Evolutionary conservation across 2,888 invertebrate species (phyloP).

Genomic region (Muschampia plurimacula): DNA sequence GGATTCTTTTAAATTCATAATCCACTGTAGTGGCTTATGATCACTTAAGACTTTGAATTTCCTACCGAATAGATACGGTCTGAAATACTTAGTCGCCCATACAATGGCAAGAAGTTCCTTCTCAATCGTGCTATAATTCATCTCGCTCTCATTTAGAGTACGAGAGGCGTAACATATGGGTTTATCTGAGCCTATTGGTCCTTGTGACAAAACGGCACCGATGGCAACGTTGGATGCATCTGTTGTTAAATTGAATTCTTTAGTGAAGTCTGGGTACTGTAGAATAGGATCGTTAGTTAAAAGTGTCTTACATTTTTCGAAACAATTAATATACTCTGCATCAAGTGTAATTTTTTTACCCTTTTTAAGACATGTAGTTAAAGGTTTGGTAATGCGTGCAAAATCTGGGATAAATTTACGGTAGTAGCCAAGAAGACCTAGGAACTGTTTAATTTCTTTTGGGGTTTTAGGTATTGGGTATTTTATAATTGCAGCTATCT

Average conservation of each 20-base stretch:
- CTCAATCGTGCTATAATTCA: constrained; percentile 15
- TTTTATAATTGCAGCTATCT: constrained; percentile 48
- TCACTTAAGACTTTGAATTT: constrained; percentile 17
- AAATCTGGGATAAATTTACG: constrained; percentile 52
- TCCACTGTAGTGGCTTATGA: constrained; percentile 17
- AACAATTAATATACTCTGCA: constrained; percentile 12
- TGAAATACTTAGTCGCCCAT: constrained; percentile 19
- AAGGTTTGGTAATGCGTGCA: constrained; percentile 43
- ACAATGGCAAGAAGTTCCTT: constrained; percentile 19
- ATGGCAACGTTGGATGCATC: constrained; percentile 21
- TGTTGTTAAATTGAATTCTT: constrained; percentile 16
- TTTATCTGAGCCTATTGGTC: constrained; percentile 15
- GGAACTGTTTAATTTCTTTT: constrained; percentile 49
- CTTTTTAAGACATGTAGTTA: constrained; percentile 18
- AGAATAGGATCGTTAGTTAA: constrained; percentile 15
- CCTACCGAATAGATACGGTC: constrained; percentile 17
- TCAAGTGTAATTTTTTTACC: constrained; percentile 3
- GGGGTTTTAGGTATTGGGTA: constrained; percentile 50
- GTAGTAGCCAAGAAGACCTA: constrained; percentile 52
- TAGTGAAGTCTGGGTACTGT: constrained; percentile 19
- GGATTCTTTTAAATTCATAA: constrained; percentile 18
- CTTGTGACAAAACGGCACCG: constrained; percentile 14
- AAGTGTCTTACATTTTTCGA: constrained; percentile 19
- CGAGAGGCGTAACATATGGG: constrained; percentile 16
- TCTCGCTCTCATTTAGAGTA: constrained; percentile 14